Conservation (phyloP, 1,140 invertebrate species). For the Drosophila orosa region DNA sequence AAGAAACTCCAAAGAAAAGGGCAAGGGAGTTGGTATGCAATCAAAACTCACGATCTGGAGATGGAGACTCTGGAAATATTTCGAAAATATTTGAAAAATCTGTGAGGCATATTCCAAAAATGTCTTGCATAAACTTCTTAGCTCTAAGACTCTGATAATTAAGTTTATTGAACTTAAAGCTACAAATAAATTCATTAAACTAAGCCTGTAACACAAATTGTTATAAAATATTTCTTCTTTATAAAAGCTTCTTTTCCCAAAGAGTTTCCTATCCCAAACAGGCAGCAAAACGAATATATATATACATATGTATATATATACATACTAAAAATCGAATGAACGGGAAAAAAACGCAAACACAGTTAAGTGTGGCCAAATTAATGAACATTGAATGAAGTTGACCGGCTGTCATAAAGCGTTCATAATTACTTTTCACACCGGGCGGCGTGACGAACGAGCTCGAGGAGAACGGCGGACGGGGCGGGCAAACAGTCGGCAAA, state of each 20-base stretch:
- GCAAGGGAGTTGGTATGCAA: slow-evolving; percentile 40
- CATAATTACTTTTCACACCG: slow-evolving; percentile 80
- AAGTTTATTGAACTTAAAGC: not conserved
- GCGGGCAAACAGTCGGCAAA: slow-evolving; percentile 28
- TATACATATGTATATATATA: not conserved
- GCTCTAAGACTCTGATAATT: no score
- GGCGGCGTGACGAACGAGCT: slow-evolving; percentile 40
- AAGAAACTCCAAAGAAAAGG: slow-evolving; percentile 5
- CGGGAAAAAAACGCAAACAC: slow-evolving; percentile 13
- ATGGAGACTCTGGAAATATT: slow-evolving; percentile 2
- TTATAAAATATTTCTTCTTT: not conserved
- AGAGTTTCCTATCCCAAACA: not conserved
- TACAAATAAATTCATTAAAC: not conserved
- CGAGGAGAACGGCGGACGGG: not conserved
- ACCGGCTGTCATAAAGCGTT: slow-evolving; percentile 76
- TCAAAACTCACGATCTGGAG: slow-evolving; percentile 22
- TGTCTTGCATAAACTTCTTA: not conserved
- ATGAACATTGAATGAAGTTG: slow-evolving; percentile 76
- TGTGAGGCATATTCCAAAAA: not conserved
- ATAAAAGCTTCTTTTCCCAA: not conserved
- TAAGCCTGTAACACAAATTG: not conserved
- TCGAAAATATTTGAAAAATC: not conserved
- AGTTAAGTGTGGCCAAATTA: slow-evolving; percentile 73
- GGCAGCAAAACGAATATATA: not conserved
- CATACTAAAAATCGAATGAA: slow-evolving; percentile 1